phyloP scores from a whole-genome alignment of 1,140 invertebrate species.

The Nephila pilipes region DNA sequence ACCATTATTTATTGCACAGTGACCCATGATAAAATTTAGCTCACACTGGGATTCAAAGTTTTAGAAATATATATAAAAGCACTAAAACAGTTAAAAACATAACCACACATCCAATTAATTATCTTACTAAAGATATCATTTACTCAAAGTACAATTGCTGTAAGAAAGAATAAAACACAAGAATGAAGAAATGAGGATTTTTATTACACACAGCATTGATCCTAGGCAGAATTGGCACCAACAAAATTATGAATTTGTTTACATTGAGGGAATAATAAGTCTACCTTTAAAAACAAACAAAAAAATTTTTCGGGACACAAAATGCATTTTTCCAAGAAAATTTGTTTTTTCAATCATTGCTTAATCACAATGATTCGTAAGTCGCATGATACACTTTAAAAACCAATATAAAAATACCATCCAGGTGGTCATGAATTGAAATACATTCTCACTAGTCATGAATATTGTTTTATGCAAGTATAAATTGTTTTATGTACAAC shows the following conservation, averaged over 20 bases:
- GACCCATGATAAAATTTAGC: too few relatives aligned
- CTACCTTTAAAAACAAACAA: not conserved
- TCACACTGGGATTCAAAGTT: too few relatives aligned
- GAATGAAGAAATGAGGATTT: slow-evolving; percentile 37
- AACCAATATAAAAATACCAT: slow-evolving; percentile 74
- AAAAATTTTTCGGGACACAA: not conserved
- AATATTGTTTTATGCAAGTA: slow-evolving; percentile 24
- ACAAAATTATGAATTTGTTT: slow-evolving; percentile 38
- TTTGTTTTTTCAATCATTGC: not conserved
- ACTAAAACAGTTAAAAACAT: too few relatives aligned
- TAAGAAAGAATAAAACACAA: not conserved
- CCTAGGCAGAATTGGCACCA: slow-evolving; percentile 66
- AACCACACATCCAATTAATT: too few relatives aligned
- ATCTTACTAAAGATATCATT: too few relatives aligned
- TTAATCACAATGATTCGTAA: slow-evolving; percentile 33
- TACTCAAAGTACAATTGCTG: not conserved
- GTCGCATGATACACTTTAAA: slow-evolving; percentile 35
- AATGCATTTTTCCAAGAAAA: not conserved
- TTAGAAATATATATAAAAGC: too few relatives aligned
- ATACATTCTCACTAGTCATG: slow-evolving; percentile 27
- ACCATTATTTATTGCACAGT: too few relatives aligned
- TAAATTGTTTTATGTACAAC: slow-evolving; percentile 59
- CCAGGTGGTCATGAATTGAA: slow-evolving; percentile 25
- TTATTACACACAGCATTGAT: slow-evolving; percentile 67
- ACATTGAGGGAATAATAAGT: not conserved